These are phyloP conservation scores for Alsophila aescularia DNA, from an alignment of 2,888 invertebrate genomes.

Conservation along the genomic window DNA sequence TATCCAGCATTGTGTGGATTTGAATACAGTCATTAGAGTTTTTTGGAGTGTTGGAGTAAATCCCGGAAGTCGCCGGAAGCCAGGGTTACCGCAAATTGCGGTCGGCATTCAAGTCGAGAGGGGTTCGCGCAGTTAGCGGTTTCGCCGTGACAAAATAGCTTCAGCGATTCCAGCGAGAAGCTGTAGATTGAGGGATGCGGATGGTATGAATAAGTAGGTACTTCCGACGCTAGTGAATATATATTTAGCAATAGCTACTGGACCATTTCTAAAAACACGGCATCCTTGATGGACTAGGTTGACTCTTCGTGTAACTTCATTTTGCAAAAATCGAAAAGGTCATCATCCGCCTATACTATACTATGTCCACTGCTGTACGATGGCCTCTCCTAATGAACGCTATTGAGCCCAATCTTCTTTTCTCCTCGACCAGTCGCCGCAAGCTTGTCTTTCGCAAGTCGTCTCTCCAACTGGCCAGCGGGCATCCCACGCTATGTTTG, in stretches of 20 bases:
- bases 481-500: no score
- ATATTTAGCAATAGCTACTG: not conserved
- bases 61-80: slow-evolving; percentile 40
- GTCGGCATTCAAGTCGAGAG: slow-evolving; percentile 45
- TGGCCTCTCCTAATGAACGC: no score
- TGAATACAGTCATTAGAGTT: slow-evolving; percentile 48
- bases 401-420: no score
- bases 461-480: no score
- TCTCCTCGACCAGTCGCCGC: no score
- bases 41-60: slow-evolving; percentile 40
- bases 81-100: slow-evolving; percentile 45
- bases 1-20: slow-evolving; percentile 42
- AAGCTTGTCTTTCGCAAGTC: no score
- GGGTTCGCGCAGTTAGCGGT: slow-evolving; percentile 61
- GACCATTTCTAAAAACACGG: not conserved
- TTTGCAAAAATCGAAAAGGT: no score
- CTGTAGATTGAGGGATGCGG: not conserved
- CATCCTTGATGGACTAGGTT: not conserved
- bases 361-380: no score
- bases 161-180: slow-evolving; percentile 31
- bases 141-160: slow-evolving; percentile 53
- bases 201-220: not conserved
- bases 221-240: not conserved
- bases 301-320: no score
- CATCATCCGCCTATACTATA: no score